Conservation (phyloP, 2,797 vertebrate genomes). For the Sciurus carolinensis region DNA sequence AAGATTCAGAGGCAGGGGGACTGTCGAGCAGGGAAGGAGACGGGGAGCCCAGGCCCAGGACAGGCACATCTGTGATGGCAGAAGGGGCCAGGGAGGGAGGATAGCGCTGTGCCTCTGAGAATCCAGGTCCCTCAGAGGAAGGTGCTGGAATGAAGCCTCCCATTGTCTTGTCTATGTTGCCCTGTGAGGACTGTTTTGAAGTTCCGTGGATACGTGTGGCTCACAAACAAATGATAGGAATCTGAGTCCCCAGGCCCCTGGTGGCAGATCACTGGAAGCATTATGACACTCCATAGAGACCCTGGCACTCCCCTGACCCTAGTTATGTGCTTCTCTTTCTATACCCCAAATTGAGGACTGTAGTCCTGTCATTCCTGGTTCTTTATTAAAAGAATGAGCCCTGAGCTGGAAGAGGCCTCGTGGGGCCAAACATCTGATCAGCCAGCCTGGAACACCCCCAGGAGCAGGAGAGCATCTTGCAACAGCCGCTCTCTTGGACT, state of each 20-base stretch:
- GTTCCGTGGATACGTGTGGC: not conserved
- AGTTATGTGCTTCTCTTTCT: not conserved
- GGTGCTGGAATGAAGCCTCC: not conserved
- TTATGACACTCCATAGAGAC: not conserved
- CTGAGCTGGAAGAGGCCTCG: not conserved
- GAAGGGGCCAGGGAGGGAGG: too few relatives aligned
- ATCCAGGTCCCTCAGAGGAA: not conserved
- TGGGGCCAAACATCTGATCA: not conserved
- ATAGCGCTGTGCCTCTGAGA: not conserved
- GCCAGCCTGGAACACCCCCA: not conserved
- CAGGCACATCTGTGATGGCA: not conserved
- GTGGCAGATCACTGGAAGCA: not conserved
- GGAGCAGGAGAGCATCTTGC: not conserved
- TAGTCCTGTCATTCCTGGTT: not conserved
- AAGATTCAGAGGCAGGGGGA: not conserved
- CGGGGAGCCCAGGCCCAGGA: not conserved
- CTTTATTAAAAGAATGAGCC: not conserved
- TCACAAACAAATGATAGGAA: not conserved
- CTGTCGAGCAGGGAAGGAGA: too few relatives aligned
- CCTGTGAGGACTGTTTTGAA: not conserved
- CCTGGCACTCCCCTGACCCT: not conserved
- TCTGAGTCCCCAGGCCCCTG: not conserved
- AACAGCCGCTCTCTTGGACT: fast-evolving
- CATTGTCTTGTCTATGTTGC: not conserved
- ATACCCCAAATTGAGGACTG: not conserved